Percentiles rank a stretch among this genome's conserved stretches.
Evolutionary conservation across 2,113 vertebrate genomes (phyloP).

Genomic region (Mugil cephalus): DNA sequence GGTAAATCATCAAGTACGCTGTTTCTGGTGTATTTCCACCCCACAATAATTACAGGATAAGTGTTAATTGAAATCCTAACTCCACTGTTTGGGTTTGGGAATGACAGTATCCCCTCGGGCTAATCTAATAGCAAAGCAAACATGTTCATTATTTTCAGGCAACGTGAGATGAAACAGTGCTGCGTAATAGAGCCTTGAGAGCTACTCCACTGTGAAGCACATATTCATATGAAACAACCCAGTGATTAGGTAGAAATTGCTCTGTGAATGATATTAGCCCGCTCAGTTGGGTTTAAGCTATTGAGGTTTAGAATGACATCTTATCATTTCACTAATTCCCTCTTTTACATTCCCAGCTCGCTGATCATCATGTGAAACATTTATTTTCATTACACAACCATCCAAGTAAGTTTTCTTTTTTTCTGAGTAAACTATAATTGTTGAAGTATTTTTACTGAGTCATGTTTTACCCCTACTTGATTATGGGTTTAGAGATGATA

Average conservation of each 20-base stretch:
- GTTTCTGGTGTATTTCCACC: slow-evolving; percentile 30
- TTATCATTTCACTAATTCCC: background rate
- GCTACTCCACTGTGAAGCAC: slow-evolving; percentile 44
- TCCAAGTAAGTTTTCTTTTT: background rate
- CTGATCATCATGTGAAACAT: background rate
- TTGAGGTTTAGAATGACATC: background rate
- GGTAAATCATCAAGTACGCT: slow-evolving; percentile 30
- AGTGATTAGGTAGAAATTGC: slow-evolving; percentile 43
- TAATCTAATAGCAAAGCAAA: slow-evolving; percentile 57
- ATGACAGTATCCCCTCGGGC: slow-evolving; percentile 39
- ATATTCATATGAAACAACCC: slow-evolving; percentile 53
- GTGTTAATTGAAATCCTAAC: slow-evolving; percentile 71
- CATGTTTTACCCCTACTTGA: too few species aligned
- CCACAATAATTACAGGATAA: slow-evolving; percentile 58
- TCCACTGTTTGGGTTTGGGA: slow-evolving; percentile 45
- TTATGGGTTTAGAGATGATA: too few species aligned
- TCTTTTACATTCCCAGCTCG: background rate
- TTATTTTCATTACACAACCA: background rate
- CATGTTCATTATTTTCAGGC: slow-evolving; percentile 65
- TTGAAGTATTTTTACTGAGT: background rate
- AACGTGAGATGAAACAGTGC: slow-evolving; percentile 47
- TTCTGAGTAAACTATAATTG: too few species aligned
- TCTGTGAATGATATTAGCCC: slow-evolving; percentile 24
- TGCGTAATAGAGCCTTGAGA: slow-evolving; percentile 26
- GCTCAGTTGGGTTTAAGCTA: slow-evolving; percentile 24